Evolutionary conservation across 53 echinoderm and acorn worm species (phyloP).

Genomic region (Actinopyga echinites): DNA sequence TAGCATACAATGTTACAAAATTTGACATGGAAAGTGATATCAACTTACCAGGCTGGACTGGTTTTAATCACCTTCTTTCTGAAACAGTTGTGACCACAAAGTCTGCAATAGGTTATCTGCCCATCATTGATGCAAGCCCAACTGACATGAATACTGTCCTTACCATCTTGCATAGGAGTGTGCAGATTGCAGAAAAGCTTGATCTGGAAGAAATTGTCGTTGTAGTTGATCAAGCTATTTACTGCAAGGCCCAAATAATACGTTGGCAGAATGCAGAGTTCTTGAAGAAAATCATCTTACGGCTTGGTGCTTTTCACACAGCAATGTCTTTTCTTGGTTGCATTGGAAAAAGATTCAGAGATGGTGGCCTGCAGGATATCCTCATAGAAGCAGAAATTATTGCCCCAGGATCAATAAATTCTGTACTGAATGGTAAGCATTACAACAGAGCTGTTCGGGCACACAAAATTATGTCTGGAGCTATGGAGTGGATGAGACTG

Average conservation of each 20-base stretch:
- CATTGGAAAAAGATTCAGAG: constrained; percentile 66
- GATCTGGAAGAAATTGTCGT: constrained; percentile 51
- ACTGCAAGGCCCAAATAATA: constrained; percentile 58
- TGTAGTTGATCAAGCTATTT: constrained; percentile 70
- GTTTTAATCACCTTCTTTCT: constrained; percentile 57
- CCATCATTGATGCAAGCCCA: constrained; percentile 69
- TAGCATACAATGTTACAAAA: constrained; percentile 35
- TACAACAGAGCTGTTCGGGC: constrained; percentile 60
- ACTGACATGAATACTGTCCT: constrained; percentile 67
- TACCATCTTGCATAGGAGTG: constrained; percentile 56
- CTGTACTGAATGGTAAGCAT: constrained; percentile 65
- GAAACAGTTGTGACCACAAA: constrained; percentile 39
- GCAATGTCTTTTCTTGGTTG: constrained; percentile 59
- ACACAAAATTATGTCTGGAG: constrained; percentile 66
- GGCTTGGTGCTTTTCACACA: constrained; percentile 72
- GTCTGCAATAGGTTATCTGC: constrained; percentile 65
- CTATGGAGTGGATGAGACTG: constrained; percentile 51
- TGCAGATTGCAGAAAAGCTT: constrained; percentile 46
- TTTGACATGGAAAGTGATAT: neutral
- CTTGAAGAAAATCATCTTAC: constrained; percentile 54
- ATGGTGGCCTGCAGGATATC: constrained; percentile 69
- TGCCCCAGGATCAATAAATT: constrained; percentile 67
- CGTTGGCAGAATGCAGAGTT: constrained; percentile 54
- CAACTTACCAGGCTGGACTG: constrained; percentile 53
- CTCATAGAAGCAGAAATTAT: constrained; percentile 68